Evolutionary conservation across 2,113 vertebrate species (phyloP).

Genomic region (Myrmecophaga tridactyla): DNA sequence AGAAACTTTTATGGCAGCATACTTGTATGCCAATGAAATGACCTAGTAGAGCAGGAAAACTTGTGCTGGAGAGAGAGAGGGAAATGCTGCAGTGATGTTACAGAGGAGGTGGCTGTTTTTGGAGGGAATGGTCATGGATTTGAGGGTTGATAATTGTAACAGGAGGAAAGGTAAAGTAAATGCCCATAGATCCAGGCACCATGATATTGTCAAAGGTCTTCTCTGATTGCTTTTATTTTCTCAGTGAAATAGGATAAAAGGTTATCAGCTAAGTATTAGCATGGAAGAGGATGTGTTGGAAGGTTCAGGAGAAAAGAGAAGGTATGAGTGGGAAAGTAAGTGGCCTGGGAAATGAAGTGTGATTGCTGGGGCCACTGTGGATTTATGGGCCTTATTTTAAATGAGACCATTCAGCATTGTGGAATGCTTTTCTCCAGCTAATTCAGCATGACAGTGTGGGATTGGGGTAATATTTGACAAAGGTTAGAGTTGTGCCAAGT

Average conservation of each 20-base stretch:
- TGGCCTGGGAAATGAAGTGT: background rate
- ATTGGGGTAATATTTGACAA: background rate
- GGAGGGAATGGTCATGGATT: background rate
- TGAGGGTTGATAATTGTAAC: background rate
- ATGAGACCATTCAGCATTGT: background rate
- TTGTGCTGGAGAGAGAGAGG: background rate
- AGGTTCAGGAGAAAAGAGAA: background rate
- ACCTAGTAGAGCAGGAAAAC: background rate
- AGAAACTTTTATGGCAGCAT: background rate
- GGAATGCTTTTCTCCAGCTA: background rate
- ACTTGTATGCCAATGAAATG: background rate
- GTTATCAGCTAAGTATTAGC: background rate
- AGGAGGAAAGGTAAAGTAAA: background rate
- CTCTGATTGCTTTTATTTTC: background rate
- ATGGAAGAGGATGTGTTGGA: background rate
- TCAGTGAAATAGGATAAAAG: background rate
- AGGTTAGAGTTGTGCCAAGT: background rate
- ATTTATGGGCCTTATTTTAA: background rate
- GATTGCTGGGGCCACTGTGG: background rate
- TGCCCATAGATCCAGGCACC: background rate
- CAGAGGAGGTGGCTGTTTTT: background rate
- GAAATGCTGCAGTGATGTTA: background rate
- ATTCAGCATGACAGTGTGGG: background rate
- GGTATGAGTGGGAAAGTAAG: background rate
- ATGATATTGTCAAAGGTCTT: background rate